These are phyloP conservation scores for Platorchestia sp. DNA, from an alignment of 1,140 invertebrate genomes.

Conservation along the genomic window DNA sequence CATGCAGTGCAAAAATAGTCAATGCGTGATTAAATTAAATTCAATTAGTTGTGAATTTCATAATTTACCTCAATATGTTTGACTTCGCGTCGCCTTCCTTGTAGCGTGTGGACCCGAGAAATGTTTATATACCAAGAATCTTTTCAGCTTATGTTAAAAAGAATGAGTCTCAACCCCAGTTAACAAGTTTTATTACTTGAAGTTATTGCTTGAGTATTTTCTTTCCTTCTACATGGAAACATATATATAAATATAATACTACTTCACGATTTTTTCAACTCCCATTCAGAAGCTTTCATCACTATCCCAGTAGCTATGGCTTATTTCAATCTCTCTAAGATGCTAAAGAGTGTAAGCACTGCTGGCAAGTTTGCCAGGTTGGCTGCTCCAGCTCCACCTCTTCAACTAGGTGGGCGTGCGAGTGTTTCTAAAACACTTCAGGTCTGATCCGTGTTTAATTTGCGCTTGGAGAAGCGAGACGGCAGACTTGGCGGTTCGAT, in stretches of 20 bases:
- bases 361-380: neutral
- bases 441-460: neutral
- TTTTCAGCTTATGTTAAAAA: too few relatives aligned
- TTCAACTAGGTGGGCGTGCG: neutral
- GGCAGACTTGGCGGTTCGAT: neutral
- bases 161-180: too few relatives aligned
- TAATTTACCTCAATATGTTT: too few relatives aligned
- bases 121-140: too few relatives aligned
- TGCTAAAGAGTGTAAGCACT: neutral
- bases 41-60: too few relatives aligned
- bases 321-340: neutral
- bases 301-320: neutral
- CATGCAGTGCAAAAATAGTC: neutral
- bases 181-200: too few relatives aligned
- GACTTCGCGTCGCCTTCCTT: too few relatives aligned
- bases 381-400: too few relatives aligned
- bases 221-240: neutral
- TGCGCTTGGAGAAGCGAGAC: neutral
- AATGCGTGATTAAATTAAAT: neutral
- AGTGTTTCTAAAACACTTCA: slow-evolving; percentile 9
- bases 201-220: neutral
- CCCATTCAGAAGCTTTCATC: neutral
- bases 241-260: neutral
- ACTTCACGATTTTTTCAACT: neutral
- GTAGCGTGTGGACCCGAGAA: too few relatives aligned